Evolutionary conservation across 2,888 invertebrate species (phyloP).

Genomic region (Metellina segmentata): DNA sequence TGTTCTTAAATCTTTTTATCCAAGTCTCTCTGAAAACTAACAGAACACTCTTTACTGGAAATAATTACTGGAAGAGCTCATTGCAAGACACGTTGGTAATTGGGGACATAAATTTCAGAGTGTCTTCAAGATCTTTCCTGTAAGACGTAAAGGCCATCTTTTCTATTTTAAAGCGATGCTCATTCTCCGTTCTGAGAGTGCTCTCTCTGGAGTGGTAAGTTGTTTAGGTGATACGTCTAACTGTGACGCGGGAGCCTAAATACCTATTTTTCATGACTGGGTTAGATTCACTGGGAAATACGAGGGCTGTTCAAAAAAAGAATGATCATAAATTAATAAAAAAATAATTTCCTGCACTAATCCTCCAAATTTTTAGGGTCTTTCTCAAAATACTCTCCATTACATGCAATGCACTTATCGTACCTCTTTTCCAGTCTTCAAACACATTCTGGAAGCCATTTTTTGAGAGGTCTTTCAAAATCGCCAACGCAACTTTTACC

Average conservation of each 20-base stretch:
- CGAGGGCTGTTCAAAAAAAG: no score
- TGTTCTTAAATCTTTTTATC: background rate
- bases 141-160: background rate
- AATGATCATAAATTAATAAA: no score
- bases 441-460: no score
- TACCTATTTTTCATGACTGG: background rate
- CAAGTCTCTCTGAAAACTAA: background rate
- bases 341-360: no score
- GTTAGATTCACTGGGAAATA: background rate
- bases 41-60: background rate
- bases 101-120: background rate
- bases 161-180: background rate
- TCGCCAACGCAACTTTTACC: no score
- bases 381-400: no score
- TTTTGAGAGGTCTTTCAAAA: no score
- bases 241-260: constrained; percentile 3
- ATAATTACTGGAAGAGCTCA: background rate
- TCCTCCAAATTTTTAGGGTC: no score
- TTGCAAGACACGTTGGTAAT: background rate
- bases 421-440: no score
- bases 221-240: background rate
- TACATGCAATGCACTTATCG: no score
- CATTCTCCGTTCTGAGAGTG: background rate
- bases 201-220: background rate
- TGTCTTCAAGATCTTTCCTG: background rate